Evolutionary conservation across 1,140 invertebrate species (phyloP).

Genomic region (Venustaconcha ellipsiformis): DNA sequence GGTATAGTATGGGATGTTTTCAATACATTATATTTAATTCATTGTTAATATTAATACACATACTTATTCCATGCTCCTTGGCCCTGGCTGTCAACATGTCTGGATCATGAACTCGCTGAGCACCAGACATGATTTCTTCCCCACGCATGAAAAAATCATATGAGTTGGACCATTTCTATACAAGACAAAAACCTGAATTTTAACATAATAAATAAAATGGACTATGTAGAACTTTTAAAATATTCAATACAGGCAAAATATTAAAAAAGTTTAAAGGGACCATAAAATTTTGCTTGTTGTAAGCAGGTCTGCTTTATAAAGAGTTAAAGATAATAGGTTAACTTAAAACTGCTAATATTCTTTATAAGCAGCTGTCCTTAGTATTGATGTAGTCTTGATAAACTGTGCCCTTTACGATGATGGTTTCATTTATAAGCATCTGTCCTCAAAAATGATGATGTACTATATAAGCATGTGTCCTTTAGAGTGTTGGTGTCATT

Average conservation of each 20-base stretch:
- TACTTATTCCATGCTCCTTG: slow-evolving; percentile 90
- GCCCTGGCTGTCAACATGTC: slow-evolving; percentile 90
- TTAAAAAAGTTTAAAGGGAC: not conserved
- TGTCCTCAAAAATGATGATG: too few species aligned
- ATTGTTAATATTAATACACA: slow-evolving; percentile 41
- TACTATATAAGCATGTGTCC: too few species aligned
- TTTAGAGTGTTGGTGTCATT: too few species aligned
- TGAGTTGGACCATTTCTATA: slow-evolving; percentile 90
- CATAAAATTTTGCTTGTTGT: not conserved
- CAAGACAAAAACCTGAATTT: slow-evolving; percentile 8
- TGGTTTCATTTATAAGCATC: too few species aligned
- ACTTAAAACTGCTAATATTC: too few species aligned
- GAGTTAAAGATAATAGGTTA: too few species aligned
- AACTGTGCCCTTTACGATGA: too few species aligned
- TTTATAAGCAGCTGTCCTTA: too few species aligned
- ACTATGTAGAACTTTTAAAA: not conserved
- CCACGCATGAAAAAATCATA: slow-evolving; percentile 99
- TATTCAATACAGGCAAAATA: not conserved
- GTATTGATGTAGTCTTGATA: too few species aligned
- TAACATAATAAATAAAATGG: not conserved
- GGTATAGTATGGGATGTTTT: too few species aligned
- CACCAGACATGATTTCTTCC: slow-evolving; percentile 98
- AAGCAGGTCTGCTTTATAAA: not conserved
- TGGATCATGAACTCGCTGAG: slow-evolving; percentile 96
- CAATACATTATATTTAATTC: too few species aligned